Evolutionary conservation across 2,888 invertebrate species (phyloP), one percentile per base, ranked within the genome.

Genomic region (Apamea epomidion): DNA sequence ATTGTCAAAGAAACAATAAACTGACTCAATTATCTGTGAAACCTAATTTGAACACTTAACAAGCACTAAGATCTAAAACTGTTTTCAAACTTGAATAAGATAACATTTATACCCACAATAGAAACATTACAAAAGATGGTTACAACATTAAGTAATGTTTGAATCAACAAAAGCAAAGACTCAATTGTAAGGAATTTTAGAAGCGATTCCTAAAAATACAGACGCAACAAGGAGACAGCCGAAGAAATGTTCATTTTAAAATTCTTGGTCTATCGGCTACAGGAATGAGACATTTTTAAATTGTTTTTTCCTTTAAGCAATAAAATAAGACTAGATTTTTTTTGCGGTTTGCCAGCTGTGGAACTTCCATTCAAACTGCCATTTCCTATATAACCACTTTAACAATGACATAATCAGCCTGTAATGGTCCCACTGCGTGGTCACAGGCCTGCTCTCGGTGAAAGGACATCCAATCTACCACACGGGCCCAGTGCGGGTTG

Each of bases 211-310:
- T 65, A 84, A 76, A 82, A 76, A 32, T 32, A 37, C 18, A 16
- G 25, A 48, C 48, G 48, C 16, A 42, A 68, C 64, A 69, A 62
- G 64, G 67, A 86, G 62, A 86, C 62, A 68, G 7, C 32, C 32
- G 1, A 72, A 86, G 69, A 64, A 86, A 75, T 69, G 68, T 82
- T 69, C 48, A 86, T 82, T 83, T 82, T 69, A 64, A 72, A 75
- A 86, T 83, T 82, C 72, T 75, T 48, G 21, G 62, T 81, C 58
- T 58, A 67, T 71, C 60, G n/a, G 71, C n/a, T 37, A 45, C 29
- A 67, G 7, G 71, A 70, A 42, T 62, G 51, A 71, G 51, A 64
- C 67, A 71, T 71, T 70, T 74, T 62, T 7, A 16, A 32, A 42
- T n/a, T 32, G 6, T 18, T n/a, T 29, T 54, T 32, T 48, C 10